These are phyloP conservation scores for Tortrix viridana DNA, from an alignment of 2,888 invertebrate species.

Conservation along the genomic window DNA sequence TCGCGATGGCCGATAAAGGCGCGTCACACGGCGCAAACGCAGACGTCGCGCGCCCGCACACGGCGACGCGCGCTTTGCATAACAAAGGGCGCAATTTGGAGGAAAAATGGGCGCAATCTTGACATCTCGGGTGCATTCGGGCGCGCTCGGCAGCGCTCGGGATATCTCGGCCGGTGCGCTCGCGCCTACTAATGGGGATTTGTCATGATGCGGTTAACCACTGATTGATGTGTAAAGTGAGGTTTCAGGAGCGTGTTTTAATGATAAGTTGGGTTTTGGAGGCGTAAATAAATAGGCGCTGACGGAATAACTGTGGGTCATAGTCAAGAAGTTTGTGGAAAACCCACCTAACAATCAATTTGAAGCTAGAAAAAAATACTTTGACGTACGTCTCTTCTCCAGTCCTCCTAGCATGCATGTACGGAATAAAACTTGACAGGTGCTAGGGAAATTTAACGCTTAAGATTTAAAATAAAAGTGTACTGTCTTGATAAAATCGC, in stretches of 20 bases:
- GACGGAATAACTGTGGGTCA: too few relatives aligned
- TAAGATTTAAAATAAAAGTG: too few relatives aligned
- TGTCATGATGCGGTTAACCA: conserved; percentile 27
- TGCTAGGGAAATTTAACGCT: too few relatives aligned
- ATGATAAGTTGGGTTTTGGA: background rate
- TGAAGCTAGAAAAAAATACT: too few relatives aligned
- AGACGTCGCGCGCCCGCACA: conserved; percentile 79
- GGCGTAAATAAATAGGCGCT: too few relatives aligned
- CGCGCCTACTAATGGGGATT: conserved; percentile 56
- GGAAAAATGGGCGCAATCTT: conserved; percentile 80
- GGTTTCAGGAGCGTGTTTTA: background rate
- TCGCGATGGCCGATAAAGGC: conserved; percentile 73
- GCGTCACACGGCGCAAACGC: conserved; percentile 71
- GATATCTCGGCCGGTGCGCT: conserved; percentile 52
- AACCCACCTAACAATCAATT: too few relatives aligned
- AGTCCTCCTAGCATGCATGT: too few relatives aligned
- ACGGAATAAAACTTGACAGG: too few relatives aligned
- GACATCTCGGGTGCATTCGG: conserved; percentile 63
- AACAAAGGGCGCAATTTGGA: conserved; percentile 83
- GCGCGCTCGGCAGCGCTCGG: conserved; percentile 52
- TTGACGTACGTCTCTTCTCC: too few relatives aligned
- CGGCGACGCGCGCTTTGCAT: conserved; percentile 82
- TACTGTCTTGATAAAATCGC: too few relatives aligned
- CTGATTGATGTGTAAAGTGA: conserved; percentile 28
- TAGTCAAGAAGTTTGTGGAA: too few relatives aligned